Evolutionary conservation across 2,797 vertebrate species (phyloP), one percentile per base, ranked within the genome.

Genomic region (Malacoctenus gilli): DNA sequence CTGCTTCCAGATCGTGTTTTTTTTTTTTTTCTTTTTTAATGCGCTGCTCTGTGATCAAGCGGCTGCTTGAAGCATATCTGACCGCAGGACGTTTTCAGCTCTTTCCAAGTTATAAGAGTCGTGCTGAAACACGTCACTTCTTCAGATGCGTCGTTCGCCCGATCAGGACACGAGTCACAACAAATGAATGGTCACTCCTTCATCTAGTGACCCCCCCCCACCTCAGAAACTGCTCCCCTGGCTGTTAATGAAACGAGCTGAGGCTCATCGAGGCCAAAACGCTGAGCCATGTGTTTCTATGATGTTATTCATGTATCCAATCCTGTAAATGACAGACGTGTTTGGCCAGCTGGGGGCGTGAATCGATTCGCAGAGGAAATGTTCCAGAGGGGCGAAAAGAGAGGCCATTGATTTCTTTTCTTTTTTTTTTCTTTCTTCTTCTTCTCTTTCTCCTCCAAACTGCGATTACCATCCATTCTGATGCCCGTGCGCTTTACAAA

Each of bases 261-360:
- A 0, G 48, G 20, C 57, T 51, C 32, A 16, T 44, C 8, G 52
- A 51, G 48, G 30, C 68, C 37, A 63, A 78, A 28, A 72, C 47
- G 75, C 79, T 83, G 78, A 84, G 62, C 58, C 49, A 46, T 56
- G 73, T 71, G 49, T 80, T 82, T 77, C 73, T 77, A 40, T 23
- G 71, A 60, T 42, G 32, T 57, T 72, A 57, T 50, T 67, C 28
- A 34, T 37, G 47, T 31, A 20, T 59, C 37, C 65, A 43, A 49
- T 64, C 54, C 42, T 53, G 46, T 35, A 50, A 77, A 64, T 73
- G 71, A 75, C 70, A 54, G 67, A 23, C 61, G 20, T 31, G 68
- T 69, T 53, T 72, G 43, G 52, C 53, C 28, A 21, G 44, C 42
- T 25, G 40, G 37, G 23, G 54, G 59, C 3, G 0, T 34, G 46